Evolutionary conservation across 2,797 vertebrate species (phyloP), one percentile per base, ranked within the genome.

Genomic region (Choloepus didactylus): DNA sequence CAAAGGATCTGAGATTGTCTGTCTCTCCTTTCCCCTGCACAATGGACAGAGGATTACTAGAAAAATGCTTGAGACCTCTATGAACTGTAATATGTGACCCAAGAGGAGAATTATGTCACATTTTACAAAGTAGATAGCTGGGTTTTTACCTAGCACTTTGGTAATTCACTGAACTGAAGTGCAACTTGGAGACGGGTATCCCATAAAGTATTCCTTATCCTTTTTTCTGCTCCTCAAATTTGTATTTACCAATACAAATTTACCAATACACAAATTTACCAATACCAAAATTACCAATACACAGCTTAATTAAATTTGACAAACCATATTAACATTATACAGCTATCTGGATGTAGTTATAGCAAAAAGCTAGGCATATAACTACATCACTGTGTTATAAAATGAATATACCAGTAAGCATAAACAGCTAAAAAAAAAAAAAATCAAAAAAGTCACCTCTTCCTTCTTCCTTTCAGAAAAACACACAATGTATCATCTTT

Each of bases 171-270:
- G 46, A 83, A 83, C 27, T 64, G 29, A 60, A n/a, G 31, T 94
- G 27, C 54, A 66, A 72, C 54, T 16, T 72, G 56, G 35, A 87
- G 23, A 31, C 44, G 11, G 85, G 31, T n/a, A 38, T 29, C 18
- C 66, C 41, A 94, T n/a, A 31, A 89, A 79, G 29, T 62, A 84
- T 11, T 59, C 46, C 6, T 49, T 49, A 49, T 59, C 49, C 69
- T 46, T 44, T 95, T 66, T 54, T 31, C 75, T 29, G n/a, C 80
- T 6, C 76, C 35, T 49, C 69, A 83, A 91, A 83, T 87, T 29
- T 84, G 31, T 73, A 51, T 67, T 75, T 89, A 86, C n/a, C 41
- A 91, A 84, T 16, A 70, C 84, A 93, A 87, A 79, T 35, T 35
- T 35, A 35, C 35, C 35, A 35, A 35, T 35, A 35, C 35, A 35